phyloP scores from a whole-genome alignment of 2,888 invertebrate species.

The Sinodicranocentrus sp. region DNA sequence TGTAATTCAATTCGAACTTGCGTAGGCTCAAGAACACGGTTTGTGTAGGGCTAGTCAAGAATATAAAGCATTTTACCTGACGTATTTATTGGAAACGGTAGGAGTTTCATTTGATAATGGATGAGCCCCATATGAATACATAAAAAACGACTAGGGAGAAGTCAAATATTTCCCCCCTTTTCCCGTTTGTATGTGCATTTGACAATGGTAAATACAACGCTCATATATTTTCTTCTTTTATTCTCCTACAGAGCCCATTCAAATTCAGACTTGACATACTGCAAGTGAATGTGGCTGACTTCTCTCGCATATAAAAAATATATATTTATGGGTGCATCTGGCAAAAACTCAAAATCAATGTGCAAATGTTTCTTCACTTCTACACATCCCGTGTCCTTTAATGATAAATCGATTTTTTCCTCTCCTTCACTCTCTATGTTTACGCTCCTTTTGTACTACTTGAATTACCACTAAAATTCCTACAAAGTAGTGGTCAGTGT shows the following conservation, averaged over 20 bases:
- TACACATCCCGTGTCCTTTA: slow-evolving; percentile 22
- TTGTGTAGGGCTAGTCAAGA: slow-evolving; percentile 53
- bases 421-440: too few relatives aligned
- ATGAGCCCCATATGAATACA: slow-evolving; percentile 58
- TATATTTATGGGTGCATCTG: slow-evolving; percentile 59
- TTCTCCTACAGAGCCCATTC: slow-evolving; percentile 2
- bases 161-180: slow-evolving; percentile 42
- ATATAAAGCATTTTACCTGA: slow-evolving; percentile 55
- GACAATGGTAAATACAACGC: neutral
- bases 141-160: slow-evolving; percentile 26
- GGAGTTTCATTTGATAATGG: slow-evolving; percentile 60
- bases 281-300: slow-evolving; percentile 38
- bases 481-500: neutral
- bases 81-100: slow-evolving; percentile 63
- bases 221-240: neutral
- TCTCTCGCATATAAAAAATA: slow-evolving; percentile 10
- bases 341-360: slow-evolving; percentile 50
- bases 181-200: slow-evolving; percentile 24
- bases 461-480: slow-evolving; percentile 22
- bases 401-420: slow-evolving; percentile 44
- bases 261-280: slow-evolving; percentile 32
- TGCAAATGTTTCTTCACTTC: slow-evolving; percentile 40
- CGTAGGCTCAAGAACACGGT: slow-evolving; percentile 44
- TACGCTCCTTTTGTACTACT: slow-evolving; percentile 29
- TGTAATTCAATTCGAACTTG: slow-evolving; percentile 17